These are phyloP conservation scores for Aphelocoma californica DNA, from an alignment of 2,797 vertebrate genomes.

Conservation along the genomic window DNA sequence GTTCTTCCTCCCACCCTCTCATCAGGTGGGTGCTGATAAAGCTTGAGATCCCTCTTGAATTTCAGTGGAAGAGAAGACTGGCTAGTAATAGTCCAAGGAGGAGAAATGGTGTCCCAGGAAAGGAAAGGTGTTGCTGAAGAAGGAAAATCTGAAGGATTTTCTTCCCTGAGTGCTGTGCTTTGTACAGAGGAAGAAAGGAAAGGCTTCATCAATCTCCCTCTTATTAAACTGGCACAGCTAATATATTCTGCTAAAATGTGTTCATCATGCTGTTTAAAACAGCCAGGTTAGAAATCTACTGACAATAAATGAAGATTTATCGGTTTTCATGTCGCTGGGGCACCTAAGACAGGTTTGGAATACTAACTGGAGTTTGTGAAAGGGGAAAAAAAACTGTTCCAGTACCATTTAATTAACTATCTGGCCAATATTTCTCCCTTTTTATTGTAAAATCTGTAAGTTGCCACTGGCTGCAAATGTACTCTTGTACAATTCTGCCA, in stretches of 20 bases:
- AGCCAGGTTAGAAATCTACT: constrained; percentile 34
- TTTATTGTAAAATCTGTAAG: constrained; percentile 63
- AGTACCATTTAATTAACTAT: constrained; percentile 55
- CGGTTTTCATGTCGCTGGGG: not conserved
- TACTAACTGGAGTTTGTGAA: constrained; percentile 37
- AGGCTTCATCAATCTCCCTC: not conserved
- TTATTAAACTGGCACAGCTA: constrained; percentile 7
- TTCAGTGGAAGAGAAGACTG: not conserved
- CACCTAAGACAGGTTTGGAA: constrained; percentile 7
- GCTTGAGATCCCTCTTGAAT: not conserved
- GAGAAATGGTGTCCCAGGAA: not conserved
- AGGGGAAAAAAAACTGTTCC: not conserved
- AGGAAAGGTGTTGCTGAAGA: not conserved
- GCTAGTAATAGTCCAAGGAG: not conserved
- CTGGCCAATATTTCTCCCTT: constrained; percentile 27
- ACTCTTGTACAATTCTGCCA: constrained; percentile 6
- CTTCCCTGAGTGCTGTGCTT: not conserved
- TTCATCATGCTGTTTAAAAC: constrained; percentile 33
- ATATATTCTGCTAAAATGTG: constrained; percentile 28
- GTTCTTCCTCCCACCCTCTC: not conserved
- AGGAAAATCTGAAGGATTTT: not conserved
- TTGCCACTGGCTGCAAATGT: not conserved
- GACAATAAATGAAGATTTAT: constrained; percentile 13
- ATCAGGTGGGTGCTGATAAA: not conserved
- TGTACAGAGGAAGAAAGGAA: not conserved